Conservation (phyloP, 2,888 invertebrate genomes). For the Lepetodrilus schrolli region DNA sequence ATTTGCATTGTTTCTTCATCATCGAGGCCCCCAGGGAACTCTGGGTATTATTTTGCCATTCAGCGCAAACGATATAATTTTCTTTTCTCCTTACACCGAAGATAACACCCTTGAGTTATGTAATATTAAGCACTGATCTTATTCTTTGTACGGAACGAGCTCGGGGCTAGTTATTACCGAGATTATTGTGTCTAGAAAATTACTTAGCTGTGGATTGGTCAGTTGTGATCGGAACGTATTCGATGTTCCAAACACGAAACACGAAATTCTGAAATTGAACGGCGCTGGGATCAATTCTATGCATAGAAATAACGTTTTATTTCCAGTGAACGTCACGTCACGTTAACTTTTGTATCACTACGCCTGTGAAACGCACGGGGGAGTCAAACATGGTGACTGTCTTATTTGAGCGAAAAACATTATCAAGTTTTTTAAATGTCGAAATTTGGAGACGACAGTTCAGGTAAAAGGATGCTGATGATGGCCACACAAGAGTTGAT, state of each 20-base stretch:
- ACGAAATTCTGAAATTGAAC: not conserved
- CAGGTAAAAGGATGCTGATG: not conserved
- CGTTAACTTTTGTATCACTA: not conserved
- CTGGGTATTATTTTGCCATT: slow-evolving; percentile 27
- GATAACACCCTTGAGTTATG: slow-evolving; percentile 29
- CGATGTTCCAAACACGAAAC: slow-evolving; percentile 17
- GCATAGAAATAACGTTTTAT: slow-evolving; percentile 19
- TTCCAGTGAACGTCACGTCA: slow-evolving; percentile 5
- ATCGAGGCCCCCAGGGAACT: not conserved
- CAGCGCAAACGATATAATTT: slow-evolving; percentile 30
- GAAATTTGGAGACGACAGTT: not conserved
- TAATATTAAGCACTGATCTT: slow-evolving; percentile 15
- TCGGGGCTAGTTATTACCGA: slow-evolving; percentile 15
- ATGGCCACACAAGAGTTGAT: not conserved
- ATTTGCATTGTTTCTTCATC: slow-evolving; percentile 27
- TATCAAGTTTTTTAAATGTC: not conserved
- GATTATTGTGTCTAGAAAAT: slow-evolving; percentile 27
- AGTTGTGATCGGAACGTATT: not conserved
- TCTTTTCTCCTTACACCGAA: slow-evolving; percentile 21
- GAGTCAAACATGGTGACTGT: slow-evolving; percentile 4
- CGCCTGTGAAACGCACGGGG: not conserved
- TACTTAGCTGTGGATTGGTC: slow-evolving; percentile 22
- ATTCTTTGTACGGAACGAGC: not conserved
- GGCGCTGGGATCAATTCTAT: not conserved
- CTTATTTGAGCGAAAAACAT: slow-evolving; percentile 16